Percentiles rank a stretch among this genome's conserved stretches.
phyloP scores from a whole-genome alignment of 2,888 invertebrate genomes.

The Ophion costatus region DNA sequence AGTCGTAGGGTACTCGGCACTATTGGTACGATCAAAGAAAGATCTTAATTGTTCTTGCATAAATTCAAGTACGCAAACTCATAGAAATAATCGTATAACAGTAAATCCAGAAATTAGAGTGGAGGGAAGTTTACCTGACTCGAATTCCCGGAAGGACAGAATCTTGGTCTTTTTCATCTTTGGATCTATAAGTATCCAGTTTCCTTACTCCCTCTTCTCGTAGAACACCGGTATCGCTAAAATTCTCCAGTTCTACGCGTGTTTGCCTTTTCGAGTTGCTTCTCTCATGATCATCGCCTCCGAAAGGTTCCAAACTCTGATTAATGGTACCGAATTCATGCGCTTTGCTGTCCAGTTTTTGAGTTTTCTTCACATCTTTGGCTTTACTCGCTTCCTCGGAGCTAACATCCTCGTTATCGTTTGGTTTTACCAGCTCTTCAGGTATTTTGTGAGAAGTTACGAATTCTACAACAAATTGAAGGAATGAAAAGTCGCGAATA shows the following conservation, averaged over 20 bases:
- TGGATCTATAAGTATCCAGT: slow-evolving; percentile 70
- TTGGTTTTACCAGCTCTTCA: slow-evolving; percentile 81
- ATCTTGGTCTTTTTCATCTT: slow-evolving; percentile 70
- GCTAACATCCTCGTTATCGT: slow-evolving; percentile 77
- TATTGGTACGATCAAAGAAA: slow-evolving; percentile 57
- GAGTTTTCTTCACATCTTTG: slow-evolving; percentile 74
- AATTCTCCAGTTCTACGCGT: slow-evolving; percentile 78
- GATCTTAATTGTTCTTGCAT: slow-evolving; percentile 16
- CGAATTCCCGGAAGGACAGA: slow-evolving; percentile 77
- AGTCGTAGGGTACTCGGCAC: slow-evolving; percentile 80
- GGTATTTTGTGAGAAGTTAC: slow-evolving; percentile 91
- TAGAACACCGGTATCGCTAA: slow-evolving; percentile 77
- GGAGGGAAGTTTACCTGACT: slow-evolving; percentile 72
- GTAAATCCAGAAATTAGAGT: background rate
- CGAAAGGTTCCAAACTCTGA: slow-evolving; percentile 69
- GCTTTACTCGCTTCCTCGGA: slow-evolving; percentile 70
- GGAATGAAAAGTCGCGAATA: background rate
- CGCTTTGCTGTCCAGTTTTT: slow-evolving; percentile 75
- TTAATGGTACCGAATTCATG: slow-evolving; percentile 56
- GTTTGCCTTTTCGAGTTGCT: slow-evolving; percentile 76
- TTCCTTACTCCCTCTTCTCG: slow-evolving; percentile 76
- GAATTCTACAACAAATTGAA: slow-evolving; percentile 82
- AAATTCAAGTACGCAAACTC: background rate
- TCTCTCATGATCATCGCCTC: slow-evolving; percentile 68
- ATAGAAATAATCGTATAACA: background rate